Evolutionary conservation across 2,797 vertebrate genomes (phyloP).

Genomic region (Sebastes miniatus): DNA sequence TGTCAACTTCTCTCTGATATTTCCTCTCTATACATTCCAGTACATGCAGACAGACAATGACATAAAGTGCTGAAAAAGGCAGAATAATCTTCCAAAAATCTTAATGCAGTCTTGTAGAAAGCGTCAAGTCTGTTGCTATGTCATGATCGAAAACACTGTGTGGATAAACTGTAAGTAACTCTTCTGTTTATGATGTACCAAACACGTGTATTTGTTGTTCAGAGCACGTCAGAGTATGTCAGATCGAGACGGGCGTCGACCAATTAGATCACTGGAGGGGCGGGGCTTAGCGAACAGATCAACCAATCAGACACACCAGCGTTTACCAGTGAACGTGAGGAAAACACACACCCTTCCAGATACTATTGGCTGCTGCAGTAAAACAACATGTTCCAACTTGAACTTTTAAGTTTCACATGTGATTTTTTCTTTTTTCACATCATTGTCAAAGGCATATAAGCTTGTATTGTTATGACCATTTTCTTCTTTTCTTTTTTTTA

Average conservation of each 20-base stretch:
- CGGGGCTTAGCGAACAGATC: background rate
- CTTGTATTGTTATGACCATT: background rate
- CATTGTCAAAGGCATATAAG: background rate
- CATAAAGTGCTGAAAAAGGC: background rate
- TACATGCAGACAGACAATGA: background rate
- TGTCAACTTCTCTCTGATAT: conserved; percentile 48
- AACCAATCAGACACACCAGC: conserved; percentile 57
- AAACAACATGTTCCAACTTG: background rate
- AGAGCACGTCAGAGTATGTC: background rate
- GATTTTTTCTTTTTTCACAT: background rate
- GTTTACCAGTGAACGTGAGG: background rate
- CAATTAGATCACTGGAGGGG: conserved; percentile 61
- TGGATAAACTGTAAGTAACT: background rate
- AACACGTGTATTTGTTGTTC: conserved; percentile 71
- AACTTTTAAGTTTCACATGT: background rate
- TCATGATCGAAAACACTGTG: background rate
- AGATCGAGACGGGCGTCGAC: conserved; percentile 13
- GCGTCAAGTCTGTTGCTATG: background rate
- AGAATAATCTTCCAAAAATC: background rate
- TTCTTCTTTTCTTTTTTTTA: background rate
- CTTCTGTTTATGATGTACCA: background rate
- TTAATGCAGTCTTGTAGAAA: background rate
- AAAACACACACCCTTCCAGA: background rate
- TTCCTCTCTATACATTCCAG: conserved; percentile 14
- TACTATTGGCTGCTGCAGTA: background rate